Conservation (phyloP, 2,113 vertebrate species). For the Microcebus murinus region DNA sequence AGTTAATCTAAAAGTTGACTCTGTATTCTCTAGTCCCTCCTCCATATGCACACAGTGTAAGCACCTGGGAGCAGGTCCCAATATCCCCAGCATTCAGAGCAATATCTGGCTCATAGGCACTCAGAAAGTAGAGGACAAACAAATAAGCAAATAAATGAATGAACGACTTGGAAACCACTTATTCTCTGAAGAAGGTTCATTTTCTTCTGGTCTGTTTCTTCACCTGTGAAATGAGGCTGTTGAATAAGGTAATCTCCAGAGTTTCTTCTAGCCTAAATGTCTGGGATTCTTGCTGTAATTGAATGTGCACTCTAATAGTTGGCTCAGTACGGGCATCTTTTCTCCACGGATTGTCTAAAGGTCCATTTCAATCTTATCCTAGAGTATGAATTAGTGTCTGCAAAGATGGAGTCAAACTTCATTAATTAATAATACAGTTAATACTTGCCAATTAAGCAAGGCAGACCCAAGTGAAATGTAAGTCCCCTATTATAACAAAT, state of each 20-base stretch:
- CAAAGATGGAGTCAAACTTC: constrained; percentile 32
- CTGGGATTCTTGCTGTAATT: background rate
- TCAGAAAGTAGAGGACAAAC: background rate
- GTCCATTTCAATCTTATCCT: background rate
- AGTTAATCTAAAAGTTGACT: background rate
- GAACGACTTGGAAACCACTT: background rate
- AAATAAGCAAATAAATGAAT: background rate
- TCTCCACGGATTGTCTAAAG: background rate
- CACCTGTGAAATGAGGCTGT: background rate
- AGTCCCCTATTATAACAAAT: constrained; percentile 7
- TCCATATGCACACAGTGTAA: background rate
- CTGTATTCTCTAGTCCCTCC: background rate
- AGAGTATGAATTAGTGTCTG: background rate
- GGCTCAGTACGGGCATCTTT: background rate
- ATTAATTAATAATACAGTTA: constrained; percentile 7
- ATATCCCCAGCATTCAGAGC: background rate
- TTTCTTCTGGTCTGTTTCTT: background rate
- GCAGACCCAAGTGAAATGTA: background rate
- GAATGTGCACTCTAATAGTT: background rate
- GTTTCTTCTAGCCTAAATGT: background rate
- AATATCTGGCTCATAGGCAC: background rate
- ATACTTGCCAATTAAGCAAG: constrained; percentile 13
- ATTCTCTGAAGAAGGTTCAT: background rate
- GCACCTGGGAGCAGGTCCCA: background rate
- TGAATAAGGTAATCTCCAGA: background rate